phyloP scores from a whole-genome alignment of 2,888 invertebrate genomes.

The Bellardia pandia region DNA sequence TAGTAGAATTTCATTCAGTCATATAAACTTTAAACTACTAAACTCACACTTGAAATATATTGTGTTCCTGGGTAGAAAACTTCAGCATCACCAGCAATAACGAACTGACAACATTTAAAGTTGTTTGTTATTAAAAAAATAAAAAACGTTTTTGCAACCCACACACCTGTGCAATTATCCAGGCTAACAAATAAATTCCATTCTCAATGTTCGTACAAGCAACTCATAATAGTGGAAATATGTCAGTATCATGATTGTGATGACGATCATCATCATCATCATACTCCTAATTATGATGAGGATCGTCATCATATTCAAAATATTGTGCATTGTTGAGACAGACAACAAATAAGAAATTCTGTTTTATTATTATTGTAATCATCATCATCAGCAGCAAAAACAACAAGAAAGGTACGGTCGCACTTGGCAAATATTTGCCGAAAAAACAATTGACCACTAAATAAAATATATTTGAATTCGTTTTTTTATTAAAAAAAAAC shows the following conservation, averaged over 20 bases:
- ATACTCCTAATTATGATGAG: slow-evolving; percentile 46
- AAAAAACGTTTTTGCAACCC: slow-evolving; percentile 56
- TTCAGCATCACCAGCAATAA: slow-evolving; percentile 55
- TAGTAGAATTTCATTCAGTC: background rate
- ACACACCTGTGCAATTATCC: slow-evolving; percentile 71
- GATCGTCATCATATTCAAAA: slow-evolving; percentile 49
- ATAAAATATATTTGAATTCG: too few species aligned
- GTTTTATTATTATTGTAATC: slow-evolving; percentile 37
- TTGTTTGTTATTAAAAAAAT: slow-evolving; percentile 51
- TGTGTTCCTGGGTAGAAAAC: slow-evolving; percentile 37
- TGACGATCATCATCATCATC: slow-evolving; percentile 29
- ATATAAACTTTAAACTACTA: background rate
- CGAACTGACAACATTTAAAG: slow-evolving; percentile 64
- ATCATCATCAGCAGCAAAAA: slow-evolving; percentile 8
- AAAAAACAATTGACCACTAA: too few species aligned
- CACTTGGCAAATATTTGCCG: too few species aligned
- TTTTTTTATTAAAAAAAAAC: too few species aligned
- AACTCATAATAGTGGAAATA: slow-evolving; percentile 36
- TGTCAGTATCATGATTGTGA: slow-evolving; percentile 13
- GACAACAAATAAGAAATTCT: slow-evolving; percentile 1
- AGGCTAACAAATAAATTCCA: slow-evolving; percentile 46
- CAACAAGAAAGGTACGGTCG: background rate
- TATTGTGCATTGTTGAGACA: slow-evolving; percentile 34
- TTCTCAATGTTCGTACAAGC: background rate
- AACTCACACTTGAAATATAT: background rate